Conservation (phyloP, 2,113 vertebrate species). For the Erpornis zantholeuca region DNA sequence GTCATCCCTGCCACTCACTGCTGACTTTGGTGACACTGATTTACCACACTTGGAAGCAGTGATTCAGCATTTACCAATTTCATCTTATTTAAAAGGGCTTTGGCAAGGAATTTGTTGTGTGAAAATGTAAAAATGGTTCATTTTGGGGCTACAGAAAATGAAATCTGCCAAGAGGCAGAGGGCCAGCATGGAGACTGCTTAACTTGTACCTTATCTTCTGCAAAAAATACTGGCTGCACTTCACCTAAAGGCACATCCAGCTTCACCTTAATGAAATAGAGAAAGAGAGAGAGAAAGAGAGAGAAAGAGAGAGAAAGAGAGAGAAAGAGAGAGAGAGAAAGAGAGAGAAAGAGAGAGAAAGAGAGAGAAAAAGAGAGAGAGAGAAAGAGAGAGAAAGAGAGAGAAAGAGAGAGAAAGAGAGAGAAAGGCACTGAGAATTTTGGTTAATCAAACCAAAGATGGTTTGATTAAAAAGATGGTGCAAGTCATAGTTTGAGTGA, state of each 20-base stretch:
- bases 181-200: neutral
- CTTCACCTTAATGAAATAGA: neutral
- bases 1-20: neutral
- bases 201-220: neutral
- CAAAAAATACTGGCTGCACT: neutral
- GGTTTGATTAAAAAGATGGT: no score
- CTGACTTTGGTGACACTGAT: neutral
- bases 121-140: neutral
- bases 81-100: neutral
- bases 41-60: neutral
- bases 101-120: neutral
- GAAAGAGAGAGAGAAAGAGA: no score
- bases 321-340: fast-evolving
- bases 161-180: neutral
- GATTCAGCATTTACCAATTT: neutral
- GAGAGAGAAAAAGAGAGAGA: fast-evolving
- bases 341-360: fast-evolving
- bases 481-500: neutral
- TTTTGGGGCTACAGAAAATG: neutral
- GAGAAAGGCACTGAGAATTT: neutral
- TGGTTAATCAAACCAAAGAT: no score
- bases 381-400: no score
- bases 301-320: no score
- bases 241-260: neutral
- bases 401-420: fast-evolving